Evolutionary conservation across 2,113 vertebrate genomes (phyloP), one percentile per base, ranked within the genome.

Genomic region (Pluvialis apricaria): DNA sequence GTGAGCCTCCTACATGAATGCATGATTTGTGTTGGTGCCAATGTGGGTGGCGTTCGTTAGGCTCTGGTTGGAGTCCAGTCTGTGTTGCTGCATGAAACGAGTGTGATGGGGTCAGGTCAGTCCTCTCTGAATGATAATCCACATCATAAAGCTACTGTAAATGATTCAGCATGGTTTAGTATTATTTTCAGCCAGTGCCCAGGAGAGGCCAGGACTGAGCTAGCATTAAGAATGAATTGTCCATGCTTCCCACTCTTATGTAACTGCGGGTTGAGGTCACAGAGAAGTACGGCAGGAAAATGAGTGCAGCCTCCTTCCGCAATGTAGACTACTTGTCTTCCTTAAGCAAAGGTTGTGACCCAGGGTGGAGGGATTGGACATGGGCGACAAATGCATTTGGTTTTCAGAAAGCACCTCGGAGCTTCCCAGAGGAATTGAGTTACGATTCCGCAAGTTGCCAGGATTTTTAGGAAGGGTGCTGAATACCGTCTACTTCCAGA

Each of bases 161-260:
- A 85, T 94, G 94, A 96, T 92, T 97, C 95, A 95, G 52, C 81
- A 60, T 70, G 71, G 79, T 89, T 97, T 95, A 80, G 71, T 96
- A 95, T 97, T 96, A 94, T 97, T 97, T 96, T 97, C 98, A 77
- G 94, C 88, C 88, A 93, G 79, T 94, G 96, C 96, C 97, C 97
- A 97, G 93, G 96, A 97, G 96, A 96, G 97, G 96, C 97, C 94
- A 86, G 94, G 92, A 84, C 92, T 91, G 96, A 98, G 95, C 96
- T 91, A 96, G 93, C 86, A 58, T 52, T 82, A 87, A 83, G 90
- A 77, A 55, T 76, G 91, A 96, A 88, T 94, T 88, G 93, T 81
- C 61, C 83, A 61, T 89, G 88, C 93, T 94, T 94, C 80, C 76
- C 24, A n/a, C 64, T 76, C 66, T 94, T 90, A 93, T 13, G 64